Conservation (phyloP, 1,140 invertebrate genomes). For the Acromyrmex echinatior region DNA sequence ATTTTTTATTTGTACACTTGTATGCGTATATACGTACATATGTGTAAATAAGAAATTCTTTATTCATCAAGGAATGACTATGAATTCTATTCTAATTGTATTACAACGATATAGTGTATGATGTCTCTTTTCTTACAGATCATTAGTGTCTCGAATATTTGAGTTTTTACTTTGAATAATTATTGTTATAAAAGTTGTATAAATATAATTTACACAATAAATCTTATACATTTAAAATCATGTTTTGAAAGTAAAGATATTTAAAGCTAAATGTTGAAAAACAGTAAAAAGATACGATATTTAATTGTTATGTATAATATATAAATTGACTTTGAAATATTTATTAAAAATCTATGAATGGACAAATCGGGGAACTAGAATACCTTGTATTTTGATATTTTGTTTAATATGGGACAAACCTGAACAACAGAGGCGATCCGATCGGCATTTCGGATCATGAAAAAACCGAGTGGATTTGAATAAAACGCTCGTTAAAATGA, state of each 20-base stretch:
- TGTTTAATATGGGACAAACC: slow-evolving; percentile 28
- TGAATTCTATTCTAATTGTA: not conserved
- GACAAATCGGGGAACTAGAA: not conserved
- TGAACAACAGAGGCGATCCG: slow-evolving; percentile 18
- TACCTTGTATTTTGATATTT: slow-evolving; percentile 24
- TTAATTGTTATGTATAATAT: not conserved
- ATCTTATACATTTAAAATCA: not conserved
- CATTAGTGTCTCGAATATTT: not conserved
- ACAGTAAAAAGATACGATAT: not conserved
- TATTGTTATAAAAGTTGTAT: not conserved
- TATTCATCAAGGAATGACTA: not conserved
- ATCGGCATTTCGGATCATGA: slow-evolving; percentile 30
- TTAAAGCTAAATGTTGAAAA: slow-evolving; percentile 3
- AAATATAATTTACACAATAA: not conserved
- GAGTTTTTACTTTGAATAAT: not conserved
- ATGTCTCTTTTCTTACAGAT: not conserved
- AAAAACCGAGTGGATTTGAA: slow-evolving; percentile 33
- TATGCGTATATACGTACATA: not conserved
- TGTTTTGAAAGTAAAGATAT: not conserved
- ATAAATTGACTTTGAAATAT: not conserved
- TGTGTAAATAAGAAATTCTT: slow-evolving; percentile 22
- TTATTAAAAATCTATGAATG: not conserved
- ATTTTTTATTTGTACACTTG: not conserved
- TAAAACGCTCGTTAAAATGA: slow-evolving; percentile 58
- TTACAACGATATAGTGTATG: not conserved